phyloP scores from a whole-genome alignment of 2,888 invertebrate species.

The Mylabris sibirica region DNA sequence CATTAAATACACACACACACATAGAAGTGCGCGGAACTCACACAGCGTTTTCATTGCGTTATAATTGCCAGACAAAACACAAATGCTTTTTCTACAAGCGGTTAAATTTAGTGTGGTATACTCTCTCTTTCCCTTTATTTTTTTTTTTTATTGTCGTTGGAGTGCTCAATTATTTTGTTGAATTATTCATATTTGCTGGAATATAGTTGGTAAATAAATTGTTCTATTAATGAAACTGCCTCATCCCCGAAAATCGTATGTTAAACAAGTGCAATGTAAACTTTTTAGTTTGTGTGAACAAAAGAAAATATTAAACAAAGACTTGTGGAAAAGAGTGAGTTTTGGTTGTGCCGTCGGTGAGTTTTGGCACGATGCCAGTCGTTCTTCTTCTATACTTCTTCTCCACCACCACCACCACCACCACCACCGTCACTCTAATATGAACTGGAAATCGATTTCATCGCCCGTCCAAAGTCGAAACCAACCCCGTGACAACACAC shows the following conservation, averaged over 20 bases:
- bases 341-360: slow-evolving; percentile 37
- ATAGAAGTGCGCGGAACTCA: neutral
- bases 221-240: neutral
- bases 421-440: slow-evolving; percentile 32
- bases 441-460: slow-evolving; percentile 47
- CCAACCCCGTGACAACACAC: slow-evolving; percentile 32
- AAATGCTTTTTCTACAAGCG: neutral
- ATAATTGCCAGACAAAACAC: neutral
- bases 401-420: neutral
- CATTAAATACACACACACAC: neutral
- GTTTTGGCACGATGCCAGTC: slow-evolving; percentile 48
- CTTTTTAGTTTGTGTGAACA: neutral
- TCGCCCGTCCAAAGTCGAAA: slow-evolving; percentile 38
- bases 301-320: slow-evolving; percentile 2
- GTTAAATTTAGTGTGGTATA: neutral
- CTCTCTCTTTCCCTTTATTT: neutral
- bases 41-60: neutral
- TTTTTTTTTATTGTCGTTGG: neutral
- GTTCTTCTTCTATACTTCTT: slow-evolving; percentile 27
- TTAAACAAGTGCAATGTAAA: neutral
- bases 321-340: slow-evolving; percentile 29
- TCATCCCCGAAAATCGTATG: neutral
- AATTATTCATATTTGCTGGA: slow-evolving; percentile 1
- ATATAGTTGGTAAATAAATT: neutral
- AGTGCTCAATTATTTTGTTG: neutral